These are phyloP conservation scores for cattle (Bos taurus) DNA, from an alignment of 2,113 vertebrate species.

Conservation along the genomic window DNA sequence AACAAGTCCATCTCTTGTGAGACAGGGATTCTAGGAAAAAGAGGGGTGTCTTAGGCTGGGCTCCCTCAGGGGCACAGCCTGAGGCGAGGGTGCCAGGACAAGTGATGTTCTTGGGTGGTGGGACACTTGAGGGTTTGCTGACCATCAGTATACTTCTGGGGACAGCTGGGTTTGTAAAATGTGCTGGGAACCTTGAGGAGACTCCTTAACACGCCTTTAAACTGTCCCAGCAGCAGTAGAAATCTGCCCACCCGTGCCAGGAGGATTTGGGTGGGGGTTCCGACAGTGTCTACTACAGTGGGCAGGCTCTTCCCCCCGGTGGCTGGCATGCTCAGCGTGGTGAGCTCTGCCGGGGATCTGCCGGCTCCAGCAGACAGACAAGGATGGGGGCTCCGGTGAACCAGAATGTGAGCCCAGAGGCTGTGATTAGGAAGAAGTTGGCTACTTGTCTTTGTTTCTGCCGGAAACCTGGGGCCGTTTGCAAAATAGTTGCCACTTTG, in stretches of 20 bases:
- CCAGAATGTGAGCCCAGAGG: neutral
- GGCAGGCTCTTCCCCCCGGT: neutral
- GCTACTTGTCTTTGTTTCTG: neutral
- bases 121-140: neutral
- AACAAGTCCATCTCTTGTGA: neutral
- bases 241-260: neutral
- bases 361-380: neutral
- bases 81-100: neutral
- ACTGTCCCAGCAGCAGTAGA: neutral
- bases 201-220: fast-evolving
- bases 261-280: neutral
- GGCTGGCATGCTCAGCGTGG: fast-evolving
- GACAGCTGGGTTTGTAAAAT: neutral
- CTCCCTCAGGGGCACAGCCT: neutral
- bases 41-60: neutral
- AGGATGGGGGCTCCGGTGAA: fast-evolving
- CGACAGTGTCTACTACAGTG: fast-evolving
- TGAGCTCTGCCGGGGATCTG: neutral
- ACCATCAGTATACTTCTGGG: neutral
- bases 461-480: neutral
- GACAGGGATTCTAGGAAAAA: neutral
- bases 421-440: neutral
- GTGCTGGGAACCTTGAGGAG: neutral
- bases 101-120: neutral
- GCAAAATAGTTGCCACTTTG: neutral